Percentiles rank a stretch among this genome's conserved stretches.
Evolutionary conservation across 2,797 vertebrate species (phyloP).

Genomic region (Salarias fasciatus): DNA sequence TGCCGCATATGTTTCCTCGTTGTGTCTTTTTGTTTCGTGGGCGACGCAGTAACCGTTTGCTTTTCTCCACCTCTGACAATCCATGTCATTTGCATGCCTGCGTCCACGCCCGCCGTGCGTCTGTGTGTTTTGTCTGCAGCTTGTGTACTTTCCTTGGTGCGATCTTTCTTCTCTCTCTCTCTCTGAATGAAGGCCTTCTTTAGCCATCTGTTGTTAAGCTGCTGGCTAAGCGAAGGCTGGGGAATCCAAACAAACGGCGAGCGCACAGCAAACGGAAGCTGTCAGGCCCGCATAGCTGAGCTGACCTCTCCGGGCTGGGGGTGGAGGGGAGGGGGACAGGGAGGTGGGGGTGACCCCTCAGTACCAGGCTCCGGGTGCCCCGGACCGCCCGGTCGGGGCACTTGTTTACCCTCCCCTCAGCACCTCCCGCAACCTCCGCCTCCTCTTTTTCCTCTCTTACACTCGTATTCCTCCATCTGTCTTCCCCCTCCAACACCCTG

Average conservation of each 20-base stretch:
- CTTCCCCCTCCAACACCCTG: slow-evolving; percentile 21
- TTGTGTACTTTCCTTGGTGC: slow-evolving; percentile 75
- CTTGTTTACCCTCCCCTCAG: slow-evolving; percentile 86
- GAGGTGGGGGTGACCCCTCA: slow-evolving; percentile 55
- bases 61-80: slow-evolving; percentile 59
- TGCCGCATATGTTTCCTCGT: slow-evolving; percentile 46
- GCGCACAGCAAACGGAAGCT: slow-evolving; percentile 93
- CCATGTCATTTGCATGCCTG: slow-evolving; percentile 67
- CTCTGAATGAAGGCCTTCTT: slow-evolving; percentile 89
- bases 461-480: slow-evolving; percentile 76
- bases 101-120: slow-evolving; percentile 33
- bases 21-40: slow-evolving; percentile 27
- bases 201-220: slow-evolving; percentile 96
- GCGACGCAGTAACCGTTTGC: slow-evolving; percentile 65
- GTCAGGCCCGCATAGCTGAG: slow-evolving; percentile 89
- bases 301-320: slow-evolving; percentile 85
- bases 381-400: slow-evolving; percentile 63
- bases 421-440: slow-evolving; percentile 55
- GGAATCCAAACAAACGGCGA: slow-evolving; percentile 92
- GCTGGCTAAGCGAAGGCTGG: slow-evolving; percentile 90
- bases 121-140: slow-evolving; percentile 68
- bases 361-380: slow-evolving; percentile 89
- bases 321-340: not conserved
- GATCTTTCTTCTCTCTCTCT: slow-evolving; percentile 48
- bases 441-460: slow-evolving; percentile 76